These are phyloP conservation scores for Anastatus disparis DNA, from an alignment of 1,140 invertebrate species.

Conservation along the genomic window DNA sequence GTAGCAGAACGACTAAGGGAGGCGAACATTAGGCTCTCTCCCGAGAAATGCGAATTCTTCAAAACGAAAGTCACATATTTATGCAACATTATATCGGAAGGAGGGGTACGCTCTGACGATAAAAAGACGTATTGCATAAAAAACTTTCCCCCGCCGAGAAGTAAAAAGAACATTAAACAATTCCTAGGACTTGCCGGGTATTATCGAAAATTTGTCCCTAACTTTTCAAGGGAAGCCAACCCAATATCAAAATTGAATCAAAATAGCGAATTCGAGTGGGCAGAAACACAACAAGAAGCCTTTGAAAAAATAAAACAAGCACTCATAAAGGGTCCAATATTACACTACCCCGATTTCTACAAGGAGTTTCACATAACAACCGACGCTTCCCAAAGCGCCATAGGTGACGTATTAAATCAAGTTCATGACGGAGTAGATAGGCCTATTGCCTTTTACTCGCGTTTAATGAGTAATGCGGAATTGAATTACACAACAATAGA, in stretches of 20 bases:
- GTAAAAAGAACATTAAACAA: too few species aligned
- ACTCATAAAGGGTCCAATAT: constrained; percentile 26
- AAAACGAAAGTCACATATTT: constrained; percentile 1
- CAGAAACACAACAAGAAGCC: constrained; percentile 5
- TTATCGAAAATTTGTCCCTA: constrained; percentile 1
- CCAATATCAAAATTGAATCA: constrained; percentile 46
- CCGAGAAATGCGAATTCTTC: constrained; percentile 18
- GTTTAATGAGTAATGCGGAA: neutral
- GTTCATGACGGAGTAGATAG: constrained; percentile 6
- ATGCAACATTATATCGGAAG: neutral
- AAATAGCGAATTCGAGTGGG: constrained; percentile 30
- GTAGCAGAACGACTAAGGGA: neutral
- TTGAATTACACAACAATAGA: neutral
- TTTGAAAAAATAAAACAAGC: neutral
- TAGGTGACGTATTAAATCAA: constrained; percentile 48
- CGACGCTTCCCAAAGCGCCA: constrained; percentile 40
- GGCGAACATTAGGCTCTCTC: neutral
- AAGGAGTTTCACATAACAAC: constrained; percentile 48
- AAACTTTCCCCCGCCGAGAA: constrained; percentile 39
- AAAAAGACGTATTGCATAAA: constrained; percentile 38
- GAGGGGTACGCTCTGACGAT: neutral
- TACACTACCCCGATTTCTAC: constrained; percentile 50
- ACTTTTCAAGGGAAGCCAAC: constrained; percentile 45
- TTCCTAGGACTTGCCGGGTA: too few species aligned
- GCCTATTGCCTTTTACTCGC: neutral